Percentiles rank a stretch among this genome's conserved stretches.
These are phyloP conservation scores for Aurelia aurita DNA, from an alignment of 30 jellyfish, hydroid and myxozoan species.

Conservation along the genomic window DNA sequence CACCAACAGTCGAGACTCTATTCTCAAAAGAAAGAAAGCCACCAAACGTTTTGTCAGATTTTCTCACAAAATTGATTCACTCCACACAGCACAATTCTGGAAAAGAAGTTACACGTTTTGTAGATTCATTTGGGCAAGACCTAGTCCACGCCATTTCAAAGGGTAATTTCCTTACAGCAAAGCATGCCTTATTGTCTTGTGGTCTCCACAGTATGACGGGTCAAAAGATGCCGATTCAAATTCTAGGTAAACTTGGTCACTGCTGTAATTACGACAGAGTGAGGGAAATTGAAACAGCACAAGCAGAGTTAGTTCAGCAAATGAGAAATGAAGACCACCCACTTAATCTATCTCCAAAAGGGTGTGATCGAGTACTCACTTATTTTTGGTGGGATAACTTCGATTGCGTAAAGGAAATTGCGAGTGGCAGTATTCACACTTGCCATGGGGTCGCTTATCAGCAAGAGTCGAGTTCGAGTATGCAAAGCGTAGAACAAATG, in stretches of 20 bases:
- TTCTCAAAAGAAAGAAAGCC: slow-evolving; percentile 20
- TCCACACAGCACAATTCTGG: slow-evolving; percentile 7
- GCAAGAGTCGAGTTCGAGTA: slow-evolving; percentile 3
- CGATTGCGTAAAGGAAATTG: slow-evolving; percentile 1
- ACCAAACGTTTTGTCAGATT: neutral
- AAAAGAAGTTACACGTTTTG: slow-evolving; percentile 5
- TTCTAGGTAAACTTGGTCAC: slow-evolving; percentile 7
- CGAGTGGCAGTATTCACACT: slow-evolving; percentile 6
- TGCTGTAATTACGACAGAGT: slow-evolving; percentile 1
- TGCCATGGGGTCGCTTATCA: slow-evolving; percentile 43
- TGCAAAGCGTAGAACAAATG: neutral
- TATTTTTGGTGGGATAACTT: slow-evolving; percentile 4
- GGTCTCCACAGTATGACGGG: slow-evolving; percentile 8
- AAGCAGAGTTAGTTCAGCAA: slow-evolving; percentile 1
- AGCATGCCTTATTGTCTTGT: slow-evolving; percentile 3
- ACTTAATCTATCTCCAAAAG: slow-evolving; percentile 5
- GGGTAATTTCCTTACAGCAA: slow-evolving; percentile 2
- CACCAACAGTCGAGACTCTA: slow-evolving; percentile 33
- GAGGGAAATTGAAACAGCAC: slow-evolving; percentile 9
- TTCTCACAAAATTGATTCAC: neutral
- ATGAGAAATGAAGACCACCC: slow-evolving; percentile 3
- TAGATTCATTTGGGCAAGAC: slow-evolving; percentile 13
- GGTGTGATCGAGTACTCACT: slow-evolving; percentile 3
- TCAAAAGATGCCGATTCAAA: slow-evolving; percentile 1
- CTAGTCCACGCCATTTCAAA: neutral